phyloP scores from a whole-genome alignment of 2,797 vertebrate species.

The Falco rusticolus region DNA sequence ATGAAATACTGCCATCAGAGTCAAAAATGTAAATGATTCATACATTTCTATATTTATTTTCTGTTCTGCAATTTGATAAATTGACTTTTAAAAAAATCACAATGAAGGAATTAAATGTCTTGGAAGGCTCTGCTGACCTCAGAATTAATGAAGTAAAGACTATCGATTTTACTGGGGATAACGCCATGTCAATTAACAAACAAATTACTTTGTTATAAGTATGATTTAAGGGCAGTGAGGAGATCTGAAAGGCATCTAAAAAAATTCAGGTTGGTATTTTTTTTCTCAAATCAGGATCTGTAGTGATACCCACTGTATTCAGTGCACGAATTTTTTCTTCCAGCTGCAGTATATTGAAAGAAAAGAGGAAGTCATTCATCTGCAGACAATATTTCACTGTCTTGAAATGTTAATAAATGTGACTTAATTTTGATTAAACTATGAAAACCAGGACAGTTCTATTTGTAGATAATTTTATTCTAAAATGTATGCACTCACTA shows the following conservation, averaged over 20 bases:
- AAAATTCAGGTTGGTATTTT: not conserved
- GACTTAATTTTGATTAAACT: not conserved
- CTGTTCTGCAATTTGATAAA: conserved; percentile 34
- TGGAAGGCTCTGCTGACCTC: conserved; percentile 24
- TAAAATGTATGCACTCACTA: not conserved
- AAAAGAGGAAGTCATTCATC: not conserved
- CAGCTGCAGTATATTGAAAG: not conserved
- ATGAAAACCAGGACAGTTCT: not conserved
- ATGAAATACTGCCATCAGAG: not conserved
- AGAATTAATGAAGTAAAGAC: conserved; percentile 33
- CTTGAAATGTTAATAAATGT: not conserved
- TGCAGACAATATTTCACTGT: not conserved
- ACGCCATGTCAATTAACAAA: conserved; percentile 45
- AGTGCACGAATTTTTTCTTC: not conserved
- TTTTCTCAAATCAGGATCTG: not conserved
- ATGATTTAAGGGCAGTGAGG: not conserved
- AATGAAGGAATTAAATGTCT: conserved; percentile 41
- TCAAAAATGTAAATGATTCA: not conserved
- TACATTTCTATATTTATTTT: not conserved
- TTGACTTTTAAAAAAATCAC: conserved; percentile 16
- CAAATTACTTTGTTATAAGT: not conserved
- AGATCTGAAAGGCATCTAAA: not conserved
- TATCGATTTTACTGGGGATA: conserved; percentile 8
- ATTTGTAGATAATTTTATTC: not conserved
- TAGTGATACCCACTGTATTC: not conserved